Percentiles rank a stretch among this genome's conserved stretches.
phyloP scores from a whole-genome alignment of 2,113 vertebrate genomes.

The Eptesicus fuscus region DNA sequence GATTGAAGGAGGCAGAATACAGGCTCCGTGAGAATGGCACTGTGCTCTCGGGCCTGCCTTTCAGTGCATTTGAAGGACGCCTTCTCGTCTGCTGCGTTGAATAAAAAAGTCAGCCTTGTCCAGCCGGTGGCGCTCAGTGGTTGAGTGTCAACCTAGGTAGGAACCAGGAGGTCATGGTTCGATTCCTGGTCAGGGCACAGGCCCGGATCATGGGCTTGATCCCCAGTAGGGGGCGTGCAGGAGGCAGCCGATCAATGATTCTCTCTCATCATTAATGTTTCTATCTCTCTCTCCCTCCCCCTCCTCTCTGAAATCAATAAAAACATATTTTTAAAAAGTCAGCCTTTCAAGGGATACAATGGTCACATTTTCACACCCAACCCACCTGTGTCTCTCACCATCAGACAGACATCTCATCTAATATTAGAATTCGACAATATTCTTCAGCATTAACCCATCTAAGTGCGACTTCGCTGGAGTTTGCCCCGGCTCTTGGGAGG shows the following conservation, averaged over 20 bases:
- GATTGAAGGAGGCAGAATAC: not conserved
- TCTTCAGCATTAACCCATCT: not conserved
- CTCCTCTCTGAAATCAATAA: too few species aligned
- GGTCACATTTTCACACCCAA: not conserved
- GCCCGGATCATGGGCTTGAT: too few species aligned
- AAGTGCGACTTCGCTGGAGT: not conserved
- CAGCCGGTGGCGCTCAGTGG: too few species aligned
- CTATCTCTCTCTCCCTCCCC: too few species aligned
- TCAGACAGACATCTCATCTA: not conserved
- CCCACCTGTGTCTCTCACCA: not conserved
- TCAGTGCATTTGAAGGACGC: not conserved
- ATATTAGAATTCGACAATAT: not conserved
- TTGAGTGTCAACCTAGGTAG: too few species aligned
- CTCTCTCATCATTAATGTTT: too few species aligned
- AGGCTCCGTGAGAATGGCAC: not conserved
- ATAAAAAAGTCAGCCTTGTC: not conserved
- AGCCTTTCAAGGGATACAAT: not conserved
- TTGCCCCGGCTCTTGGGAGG: not conserved
- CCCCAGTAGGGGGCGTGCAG: too few species aligned
- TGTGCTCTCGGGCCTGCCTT: not conserved
- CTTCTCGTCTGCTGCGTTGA: not conserved
- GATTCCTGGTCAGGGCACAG: too few species aligned
- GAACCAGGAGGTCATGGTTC: too few species aligned
- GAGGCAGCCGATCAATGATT: too few species aligned
- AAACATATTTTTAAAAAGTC: not conserved